Base-by-base conservation (phyloP, 2,888 invertebrate genomes). In the Arrhopalites spinosus region DNA sequence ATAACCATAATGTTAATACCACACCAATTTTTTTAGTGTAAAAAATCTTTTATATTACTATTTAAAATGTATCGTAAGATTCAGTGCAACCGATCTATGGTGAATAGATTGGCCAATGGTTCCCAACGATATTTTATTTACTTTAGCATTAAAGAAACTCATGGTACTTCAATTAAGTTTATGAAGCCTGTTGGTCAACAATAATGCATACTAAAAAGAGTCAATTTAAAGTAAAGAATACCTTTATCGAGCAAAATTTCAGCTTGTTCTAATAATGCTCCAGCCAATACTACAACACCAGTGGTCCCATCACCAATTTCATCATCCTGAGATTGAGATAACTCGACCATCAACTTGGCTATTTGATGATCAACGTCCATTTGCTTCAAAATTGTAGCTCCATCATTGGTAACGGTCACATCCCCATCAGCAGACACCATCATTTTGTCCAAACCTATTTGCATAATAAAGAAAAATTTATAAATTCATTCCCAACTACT, bases 291-390 rank as follows among this genome's bases (percentile, higher is more conserved):
- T 75, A 99, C 98, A 82, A 99, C 99, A 15, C 98, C 98, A 11
- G 99, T 99, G 0, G 99, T 99, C 67, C 99, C 99, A 88, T 99
- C 99, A 53, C 98, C 98, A 84, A 99, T 98, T 88, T 99, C 99
- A 87, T 98, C 97, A 86, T 99, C 99, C 86, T 99, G 99, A 75
- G 98, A 97, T 86, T 98, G 97, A 30, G 97, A 96, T 77, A 99
- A 87, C 85, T 99, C 96, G 29, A 99, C 99, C 90, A 99, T 91
- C 69, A 99, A 88, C 86, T 98, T 99, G 50, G 96, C 98, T 83
- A 99, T 95, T 89, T 98, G 94, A 86, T 99, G 98, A 36, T 98
- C 97, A 7, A 99, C 96, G 85, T 99, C 98, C 98, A 99, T 99
- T 87, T 95, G 89, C 86, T 97, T 95, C 82, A 99, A 88, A 84